A percentile compares a stretch with the other conserved stretches of the same genome.
Conservation (phyloP, 2,113 vertebrate species). For the Formicarius rufipectus region DNA sequence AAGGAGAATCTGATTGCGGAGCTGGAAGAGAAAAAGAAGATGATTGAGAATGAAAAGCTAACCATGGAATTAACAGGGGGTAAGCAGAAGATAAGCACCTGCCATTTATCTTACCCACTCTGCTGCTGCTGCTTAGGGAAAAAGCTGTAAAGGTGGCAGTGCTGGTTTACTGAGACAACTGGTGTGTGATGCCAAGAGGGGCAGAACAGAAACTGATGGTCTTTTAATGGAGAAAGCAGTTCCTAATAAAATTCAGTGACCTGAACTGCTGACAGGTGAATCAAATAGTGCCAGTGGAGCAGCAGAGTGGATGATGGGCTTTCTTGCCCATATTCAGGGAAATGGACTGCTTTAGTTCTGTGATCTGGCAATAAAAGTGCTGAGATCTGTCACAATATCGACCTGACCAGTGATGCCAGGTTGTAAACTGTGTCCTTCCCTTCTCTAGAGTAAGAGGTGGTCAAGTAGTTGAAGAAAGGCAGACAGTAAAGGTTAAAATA, state of each 20-base stretch:
- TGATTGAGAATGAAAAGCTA: slow-evolving; percentile 98
- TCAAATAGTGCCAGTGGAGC: neutral
- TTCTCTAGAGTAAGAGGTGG: neutral
- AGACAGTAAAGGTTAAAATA: neutral
- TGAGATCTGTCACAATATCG: neutral
- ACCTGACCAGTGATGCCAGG: neutral
- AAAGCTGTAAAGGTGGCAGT: neutral
- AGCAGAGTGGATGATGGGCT: neutral
- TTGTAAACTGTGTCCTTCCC: neutral
- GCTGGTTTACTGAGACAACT: neutral
- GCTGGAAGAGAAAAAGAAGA: slow-evolving; percentile 98
- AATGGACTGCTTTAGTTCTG: neutral
- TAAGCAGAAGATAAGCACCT: slow-evolving; percentile 49
- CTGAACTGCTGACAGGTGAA: neutral
- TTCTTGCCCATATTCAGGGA: neutral
- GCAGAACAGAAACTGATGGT: neutral
- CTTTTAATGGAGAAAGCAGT: neutral
- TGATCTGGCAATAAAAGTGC: neutral
- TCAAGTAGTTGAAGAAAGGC: neutral
- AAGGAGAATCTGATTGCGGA: slow-evolving; percentile 97
- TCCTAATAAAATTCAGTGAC: neutral
- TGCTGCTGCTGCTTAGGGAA: neutral
- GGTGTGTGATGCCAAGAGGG: neutral
- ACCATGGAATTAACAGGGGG: slow-evolving; percentile 99
- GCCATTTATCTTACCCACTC: neutral